Percentiles rank a stretch among this genome's conserved stretches.
Evolutionary conservation across 1,140 invertebrate genomes (phyloP).

Genomic region (Drosophila sturtevanti): DNA sequence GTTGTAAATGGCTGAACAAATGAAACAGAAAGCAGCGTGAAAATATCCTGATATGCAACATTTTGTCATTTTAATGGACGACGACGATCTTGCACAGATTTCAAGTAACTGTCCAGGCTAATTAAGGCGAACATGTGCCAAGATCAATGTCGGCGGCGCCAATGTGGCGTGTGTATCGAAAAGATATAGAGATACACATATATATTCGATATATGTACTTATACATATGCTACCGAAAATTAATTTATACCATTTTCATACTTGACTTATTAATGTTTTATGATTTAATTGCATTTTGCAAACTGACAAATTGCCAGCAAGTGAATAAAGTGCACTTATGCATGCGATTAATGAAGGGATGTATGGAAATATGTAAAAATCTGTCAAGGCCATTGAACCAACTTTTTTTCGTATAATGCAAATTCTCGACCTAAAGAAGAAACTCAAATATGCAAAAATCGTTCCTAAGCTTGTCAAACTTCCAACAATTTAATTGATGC

Average conservation of each 20-base stretch:
- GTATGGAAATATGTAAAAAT: slow-evolving; percentile 27
- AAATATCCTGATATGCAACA: slow-evolving; percentile 18
- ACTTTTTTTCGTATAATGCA: not conserved
- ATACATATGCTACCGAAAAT: slow-evolving; percentile 65
- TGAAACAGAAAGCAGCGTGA: slow-evolving; percentile 53
- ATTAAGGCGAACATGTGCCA: slow-evolving; percentile 77
- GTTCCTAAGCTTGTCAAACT: not conserved
- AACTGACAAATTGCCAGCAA: slow-evolving; percentile 43
- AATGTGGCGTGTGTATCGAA: slow-evolving; percentile 49
- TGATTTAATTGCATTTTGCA: slow-evolving; percentile 64
- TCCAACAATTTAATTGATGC: slow-evolving; percentile 7
- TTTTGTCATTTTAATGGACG: slow-evolving; percentile 74
- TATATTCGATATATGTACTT: slow-evolving; percentile 34
- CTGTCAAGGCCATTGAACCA: slow-evolving; percentile 60
- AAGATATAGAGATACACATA: slow-evolving; percentile 49
- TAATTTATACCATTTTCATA: slow-evolving; percentile 64
- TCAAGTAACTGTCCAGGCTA: slow-evolving; percentile 62
- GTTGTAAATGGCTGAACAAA: slow-evolving; percentile 56
- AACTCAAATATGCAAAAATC: not conserved
- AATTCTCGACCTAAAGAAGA: not conserved
- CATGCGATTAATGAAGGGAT: slow-evolving; percentile 63
- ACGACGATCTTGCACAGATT: slow-evolving; percentile 21
- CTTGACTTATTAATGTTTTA: slow-evolving; percentile 39
- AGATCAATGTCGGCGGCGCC: slow-evolving; percentile 76
- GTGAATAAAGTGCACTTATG: slow-evolving; percentile 49